Evolutionary conservation across 2,113 vertebrate species (phyloP), one percentile per base, ranked within the genome.

Genomic region (Psilopsiagon aurifrons): DNA sequence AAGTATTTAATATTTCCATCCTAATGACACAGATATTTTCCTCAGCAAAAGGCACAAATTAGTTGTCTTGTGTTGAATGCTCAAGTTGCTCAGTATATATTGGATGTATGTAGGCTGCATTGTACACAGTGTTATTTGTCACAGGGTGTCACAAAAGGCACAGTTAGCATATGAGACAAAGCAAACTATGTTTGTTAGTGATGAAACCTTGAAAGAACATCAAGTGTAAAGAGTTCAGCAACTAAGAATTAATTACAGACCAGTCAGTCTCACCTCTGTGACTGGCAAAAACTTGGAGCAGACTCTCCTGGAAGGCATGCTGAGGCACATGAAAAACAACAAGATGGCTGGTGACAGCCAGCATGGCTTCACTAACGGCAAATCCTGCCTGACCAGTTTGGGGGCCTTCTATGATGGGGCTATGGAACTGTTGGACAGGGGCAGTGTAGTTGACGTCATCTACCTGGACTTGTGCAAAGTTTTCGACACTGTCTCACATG

Each of bases 1-100:
- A 90, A 66, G 46, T 90, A 63, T 88, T 92, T 77, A 69, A 28
- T 51, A 71, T 69, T 83, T 88, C 17, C 9, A 73, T 52, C 63
- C 22, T 66, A 68, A n/a, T 16, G 24, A 44, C 52, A 60, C 3
- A 88, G 52, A 23, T 35, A 55, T 76, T 82, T 82, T 93, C 66
- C 33, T 55, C 14, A 8, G 18, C 31, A 78, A 49, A 81, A 74
- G 25, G 28, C 23, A 75, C 25, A 66, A 4, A 7, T n/a, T 70
- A 74, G 4, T 13, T 69, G 18, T 28, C 17, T 8, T 69, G 6
- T 41, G 29, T 6, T 71, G 35, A 52, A 46, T 47, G 7, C 31
- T 63, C 4, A 0, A 14, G 4, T 39, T 91, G 22, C 37, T 83
- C 28, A n/a, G 22, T 46, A 33, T 18, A 17, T n/a, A 39, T 22